phyloP scores from a whole-genome alignment of 1,140 invertebrate species.

The Semibalanus balanoides region DNA sequence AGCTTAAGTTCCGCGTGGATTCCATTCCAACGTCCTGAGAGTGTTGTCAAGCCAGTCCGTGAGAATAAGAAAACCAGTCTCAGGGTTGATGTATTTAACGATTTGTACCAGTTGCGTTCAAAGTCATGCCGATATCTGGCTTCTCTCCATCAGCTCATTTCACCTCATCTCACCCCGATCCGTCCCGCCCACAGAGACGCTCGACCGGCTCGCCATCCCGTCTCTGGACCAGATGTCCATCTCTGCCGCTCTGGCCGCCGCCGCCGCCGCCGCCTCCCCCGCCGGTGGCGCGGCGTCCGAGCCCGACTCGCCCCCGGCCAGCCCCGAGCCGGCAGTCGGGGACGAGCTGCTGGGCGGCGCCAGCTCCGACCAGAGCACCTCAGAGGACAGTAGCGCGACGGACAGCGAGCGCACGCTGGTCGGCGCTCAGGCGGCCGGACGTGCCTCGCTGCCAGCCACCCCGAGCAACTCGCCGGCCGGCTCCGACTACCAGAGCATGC shows the following conservation, averaged over 20 bases:
- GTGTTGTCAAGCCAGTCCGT: too few relatives aligned
- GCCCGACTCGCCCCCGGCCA: background rate
- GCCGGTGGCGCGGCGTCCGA: background rate
- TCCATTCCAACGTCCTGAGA: too few relatives aligned
- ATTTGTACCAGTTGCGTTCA: too few relatives aligned
- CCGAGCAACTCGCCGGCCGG: background rate
- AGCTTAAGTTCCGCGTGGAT: too few relatives aligned
- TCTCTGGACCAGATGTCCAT: background rate
- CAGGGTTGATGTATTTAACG: too few relatives aligned
- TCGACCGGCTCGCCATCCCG: background rate
- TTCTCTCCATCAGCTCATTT: too few relatives aligned
- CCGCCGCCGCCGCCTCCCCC: too few relatives aligned
- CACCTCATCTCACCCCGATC: too few relatives aligned
- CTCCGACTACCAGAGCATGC: slow-evolving; percentile 2
- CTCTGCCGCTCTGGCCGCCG: too few relatives aligned
- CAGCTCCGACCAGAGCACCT: slow-evolving; percentile 47
- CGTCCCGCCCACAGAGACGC: background rate
- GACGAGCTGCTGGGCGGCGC: slow-evolving; percentile 9
- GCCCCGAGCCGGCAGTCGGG: background rate
- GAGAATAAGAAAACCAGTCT: too few relatives aligned
- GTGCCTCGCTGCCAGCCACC: background rate
- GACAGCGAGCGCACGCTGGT: slow-evolving; percentile 43
- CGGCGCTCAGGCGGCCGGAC: background rate
- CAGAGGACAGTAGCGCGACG: slow-evolving; percentile 60
- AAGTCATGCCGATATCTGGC: too few relatives aligned